phyloP scores from a whole-genome alignment of 1,140 invertebrate species.

The Ips typographus region DNA sequence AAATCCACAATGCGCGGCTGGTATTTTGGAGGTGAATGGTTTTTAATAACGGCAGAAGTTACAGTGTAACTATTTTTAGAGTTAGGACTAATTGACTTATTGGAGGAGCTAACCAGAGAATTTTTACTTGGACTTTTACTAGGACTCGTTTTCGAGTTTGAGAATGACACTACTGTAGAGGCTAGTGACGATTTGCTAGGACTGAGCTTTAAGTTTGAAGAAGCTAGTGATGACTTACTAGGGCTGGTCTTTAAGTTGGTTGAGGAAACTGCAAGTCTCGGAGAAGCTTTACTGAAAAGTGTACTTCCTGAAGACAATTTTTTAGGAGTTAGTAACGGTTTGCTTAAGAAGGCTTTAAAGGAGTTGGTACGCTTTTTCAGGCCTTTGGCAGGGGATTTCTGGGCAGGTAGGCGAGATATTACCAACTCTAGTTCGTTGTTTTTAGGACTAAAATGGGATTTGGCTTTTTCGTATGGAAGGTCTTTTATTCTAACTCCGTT shows the following conservation, averaged over 20 bases:
- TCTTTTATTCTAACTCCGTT: conserved; percentile 77
- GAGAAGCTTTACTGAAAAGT: not conserved
- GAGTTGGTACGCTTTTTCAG: conserved; percentile 29
- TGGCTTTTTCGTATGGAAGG: conserved; percentile 61
- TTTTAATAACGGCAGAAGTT: not conserved
- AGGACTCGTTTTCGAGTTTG: not conserved
- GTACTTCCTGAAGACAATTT: conserved; percentile 1
- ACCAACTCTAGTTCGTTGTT: conserved; percentile 47
- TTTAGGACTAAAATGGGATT: conserved; percentile 34
- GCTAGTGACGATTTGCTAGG: not conserved
- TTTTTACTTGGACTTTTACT: conserved; percentile 5
- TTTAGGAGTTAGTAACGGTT: conserved; percentile 13
- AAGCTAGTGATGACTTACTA: not conserved
- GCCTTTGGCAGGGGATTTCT: conserved; percentile 14
- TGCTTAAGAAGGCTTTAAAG: conserved; percentile 25
- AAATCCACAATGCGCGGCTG: too few species aligned
- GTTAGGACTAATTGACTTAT: not conserved
- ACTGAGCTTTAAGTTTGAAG: not conserved
- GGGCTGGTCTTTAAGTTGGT: not conserved
- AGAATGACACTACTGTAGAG: not conserved
- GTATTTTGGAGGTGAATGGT: not conserved
- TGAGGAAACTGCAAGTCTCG: not conserved
- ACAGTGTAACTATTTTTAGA: not conserved
- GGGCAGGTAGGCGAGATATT: conserved; percentile 30
- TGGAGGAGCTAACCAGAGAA: not conserved